phyloP scores from a whole-genome alignment of 2,113 vertebrate species.

The Osmerus mordax region DNA sequence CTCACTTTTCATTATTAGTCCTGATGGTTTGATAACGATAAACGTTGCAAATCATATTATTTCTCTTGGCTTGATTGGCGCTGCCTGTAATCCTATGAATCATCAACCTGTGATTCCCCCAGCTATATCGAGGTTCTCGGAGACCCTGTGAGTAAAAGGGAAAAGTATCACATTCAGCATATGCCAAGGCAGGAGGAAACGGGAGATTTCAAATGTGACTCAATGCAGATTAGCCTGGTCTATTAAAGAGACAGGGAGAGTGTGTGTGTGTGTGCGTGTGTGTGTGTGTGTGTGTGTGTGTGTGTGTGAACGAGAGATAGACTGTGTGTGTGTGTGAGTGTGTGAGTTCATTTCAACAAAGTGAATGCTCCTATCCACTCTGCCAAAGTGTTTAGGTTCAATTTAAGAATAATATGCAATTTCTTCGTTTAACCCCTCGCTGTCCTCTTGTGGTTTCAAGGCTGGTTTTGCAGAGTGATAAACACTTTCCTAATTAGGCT shows the following conservation, averaged over 20 bases:
- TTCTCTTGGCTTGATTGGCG: conserved; percentile 24
- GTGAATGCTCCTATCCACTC: neutral
- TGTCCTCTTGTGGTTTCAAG: conserved; percentile 26
- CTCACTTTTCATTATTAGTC: conserved; percentile 16
- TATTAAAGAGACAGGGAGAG: too few species aligned
- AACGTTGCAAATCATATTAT: neutral
- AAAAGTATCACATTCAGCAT: neutral
- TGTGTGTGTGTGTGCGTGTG: too few species aligned
- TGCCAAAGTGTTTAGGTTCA: conserved; percentile 7
- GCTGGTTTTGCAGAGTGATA: conserved; percentile 25
- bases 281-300: too few species aligned
- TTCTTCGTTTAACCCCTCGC: conserved; percentile 4
- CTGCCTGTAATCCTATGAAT: conserved; percentile 13
- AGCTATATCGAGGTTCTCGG: neutral
- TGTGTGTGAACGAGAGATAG: too few species aligned
- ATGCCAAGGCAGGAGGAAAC: neutral
- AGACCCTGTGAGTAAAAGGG: neutral
- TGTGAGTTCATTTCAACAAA: neutral
- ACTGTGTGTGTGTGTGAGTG: neutral
- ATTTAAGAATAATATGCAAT: conserved; percentile 8
- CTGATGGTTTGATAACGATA: conserved; percentile 1
- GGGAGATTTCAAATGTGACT: neutral
- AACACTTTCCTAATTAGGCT: conserved; percentile 27
- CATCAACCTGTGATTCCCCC: neutral
- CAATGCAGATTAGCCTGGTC: neutral